phyloP scores from a whole-genome alignment of 2,888 invertebrate genomes.

The Trilocha varians region DNA sequence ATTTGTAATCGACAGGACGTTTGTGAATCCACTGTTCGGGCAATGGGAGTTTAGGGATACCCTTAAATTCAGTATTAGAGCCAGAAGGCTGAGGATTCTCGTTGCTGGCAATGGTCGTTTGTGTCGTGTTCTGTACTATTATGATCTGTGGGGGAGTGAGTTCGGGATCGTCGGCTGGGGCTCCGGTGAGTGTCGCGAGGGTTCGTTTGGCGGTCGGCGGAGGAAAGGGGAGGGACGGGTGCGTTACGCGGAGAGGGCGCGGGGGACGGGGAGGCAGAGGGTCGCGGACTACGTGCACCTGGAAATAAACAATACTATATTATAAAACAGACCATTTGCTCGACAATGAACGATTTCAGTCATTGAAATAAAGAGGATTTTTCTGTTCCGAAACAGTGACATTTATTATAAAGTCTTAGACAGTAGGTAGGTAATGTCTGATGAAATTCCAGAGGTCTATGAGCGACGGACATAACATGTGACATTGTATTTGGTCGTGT shows the following conservation, averaged over 20 bases:
- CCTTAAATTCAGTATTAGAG: constrained; percentile 23
- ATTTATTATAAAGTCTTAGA: neutral
- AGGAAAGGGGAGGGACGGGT: constrained; percentile 12
- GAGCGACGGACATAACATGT: no score
- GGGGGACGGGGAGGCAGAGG: constrained; percentile 15
- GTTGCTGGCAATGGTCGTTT: constrained; percentile 19
- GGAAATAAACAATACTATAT: no score
- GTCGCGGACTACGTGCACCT: constrained; percentile 56
- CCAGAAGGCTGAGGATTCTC: constrained; percentile 13
- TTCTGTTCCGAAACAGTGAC: neutral
- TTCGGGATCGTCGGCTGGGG: constrained; percentile 21
- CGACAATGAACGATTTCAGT: neutral
- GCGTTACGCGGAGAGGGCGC: constrained; percentile 16
- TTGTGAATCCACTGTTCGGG: constrained; percentile 65
- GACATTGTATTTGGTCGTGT: no score
- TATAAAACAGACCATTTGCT: neutral
- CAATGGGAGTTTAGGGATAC: constrained; percentile 48
- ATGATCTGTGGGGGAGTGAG: constrained; percentile 26
- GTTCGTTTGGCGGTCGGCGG: constrained; percentile 20
- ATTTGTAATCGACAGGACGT: constrained; percentile 52
- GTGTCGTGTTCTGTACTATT: constrained; percentile 25
- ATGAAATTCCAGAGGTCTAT: no score
- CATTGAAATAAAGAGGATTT: neutral
- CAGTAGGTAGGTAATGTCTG: neutral
- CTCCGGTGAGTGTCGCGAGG: constrained; percentile 21